These are phyloP conservation scores for Cotesia vestalis DNA, from an alignment of 1,140 invertebrate species.

Conservation along the genomic window DNA sequence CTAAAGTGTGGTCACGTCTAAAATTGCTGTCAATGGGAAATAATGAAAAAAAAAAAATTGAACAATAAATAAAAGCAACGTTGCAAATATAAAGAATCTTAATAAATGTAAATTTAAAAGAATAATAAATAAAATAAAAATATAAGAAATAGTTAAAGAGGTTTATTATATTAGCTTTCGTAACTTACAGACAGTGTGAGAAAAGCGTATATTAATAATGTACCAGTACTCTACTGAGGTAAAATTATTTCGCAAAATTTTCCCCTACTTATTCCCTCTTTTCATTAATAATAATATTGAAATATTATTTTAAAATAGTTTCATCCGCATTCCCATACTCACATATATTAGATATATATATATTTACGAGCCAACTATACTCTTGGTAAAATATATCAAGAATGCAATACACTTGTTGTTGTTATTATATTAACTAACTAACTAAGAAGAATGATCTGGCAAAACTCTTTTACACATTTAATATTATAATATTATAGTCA, in stretches of 20 bases:
- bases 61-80: background rate
- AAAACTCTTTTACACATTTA: too few species aligned
- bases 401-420: background rate
- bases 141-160: constrained; percentile 15
- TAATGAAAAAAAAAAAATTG: background rate
- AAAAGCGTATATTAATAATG: constrained; percentile 29
- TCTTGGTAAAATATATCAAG: background rate
- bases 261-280: background rate
- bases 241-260: constrained; percentile 24
- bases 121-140: background rate
- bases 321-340: constrained; percentile 25
- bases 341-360: too few species aligned
- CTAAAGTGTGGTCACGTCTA: background rate
- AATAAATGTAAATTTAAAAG: constrained; percentile 1
- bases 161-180: constrained; percentile 27
- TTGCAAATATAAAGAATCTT: background rate
- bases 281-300: constrained; percentile 33
- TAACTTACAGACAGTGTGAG: constrained; percentile 33
- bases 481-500: too few species aligned
- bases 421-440: too few species aligned
- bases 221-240: constrained; percentile 13
- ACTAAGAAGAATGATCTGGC: too few species aligned
- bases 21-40: constrained; percentile 4
- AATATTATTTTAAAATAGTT: constrained; percentile 26
- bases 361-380: too few species aligned